A percentile compares a stretch with the other conserved stretches of the same genome.
Conservation (phyloP, 2,797 vertebrate genomes). For the Euthynnus affinis region DNA sequence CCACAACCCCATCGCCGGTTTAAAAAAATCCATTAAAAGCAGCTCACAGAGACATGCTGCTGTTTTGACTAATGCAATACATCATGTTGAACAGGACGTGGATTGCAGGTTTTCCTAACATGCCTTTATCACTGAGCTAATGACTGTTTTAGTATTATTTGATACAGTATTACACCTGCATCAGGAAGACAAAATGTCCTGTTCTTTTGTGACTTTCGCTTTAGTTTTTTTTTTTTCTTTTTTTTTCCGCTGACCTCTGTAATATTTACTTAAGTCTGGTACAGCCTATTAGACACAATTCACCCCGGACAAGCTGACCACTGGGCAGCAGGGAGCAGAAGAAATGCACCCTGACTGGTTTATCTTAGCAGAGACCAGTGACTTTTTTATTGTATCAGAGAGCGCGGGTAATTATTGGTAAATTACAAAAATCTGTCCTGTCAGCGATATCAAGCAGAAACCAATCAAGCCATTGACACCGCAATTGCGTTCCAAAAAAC, state of each 20-base stretch:
- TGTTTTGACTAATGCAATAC: constrained; percentile 69
- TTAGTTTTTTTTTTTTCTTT: background rate
- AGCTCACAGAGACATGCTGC: constrained; percentile 64
- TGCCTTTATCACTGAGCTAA: constrained; percentile 66
- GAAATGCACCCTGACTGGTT: constrained; percentile 70
- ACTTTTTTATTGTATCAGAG: constrained; percentile 79
- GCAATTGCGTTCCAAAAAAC: constrained; percentile 79
- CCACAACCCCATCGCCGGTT: too few species aligned
- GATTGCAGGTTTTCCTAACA: constrained; percentile 52
- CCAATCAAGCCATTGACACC: constrained; percentile 85
- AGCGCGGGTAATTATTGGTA: constrained; percentile 83
- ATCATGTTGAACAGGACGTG: constrained; percentile 63
- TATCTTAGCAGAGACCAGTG: constrained; percentile 76
- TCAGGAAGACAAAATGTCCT: constrained; percentile 55
- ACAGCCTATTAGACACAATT: constrained; percentile 62
- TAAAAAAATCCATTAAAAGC: constrained; percentile 65
- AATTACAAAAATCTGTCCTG: constrained; percentile 83
- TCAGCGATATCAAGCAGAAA: constrained; percentile 85
- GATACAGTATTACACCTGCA: constrained; percentile 58
- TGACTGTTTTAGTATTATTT: constrained; percentile 68
- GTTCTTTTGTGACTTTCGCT: constrained; percentile 39
- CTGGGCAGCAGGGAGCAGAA: constrained; percentile 62
- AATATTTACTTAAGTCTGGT: constrained; percentile 59
- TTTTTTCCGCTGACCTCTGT: constrained; percentile 11
- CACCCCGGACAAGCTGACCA: constrained; percentile 66